Evolutionary conservation across 2,888 invertebrate genomes (phyloP).

Genomic region (Apodemia mormo): DNA sequence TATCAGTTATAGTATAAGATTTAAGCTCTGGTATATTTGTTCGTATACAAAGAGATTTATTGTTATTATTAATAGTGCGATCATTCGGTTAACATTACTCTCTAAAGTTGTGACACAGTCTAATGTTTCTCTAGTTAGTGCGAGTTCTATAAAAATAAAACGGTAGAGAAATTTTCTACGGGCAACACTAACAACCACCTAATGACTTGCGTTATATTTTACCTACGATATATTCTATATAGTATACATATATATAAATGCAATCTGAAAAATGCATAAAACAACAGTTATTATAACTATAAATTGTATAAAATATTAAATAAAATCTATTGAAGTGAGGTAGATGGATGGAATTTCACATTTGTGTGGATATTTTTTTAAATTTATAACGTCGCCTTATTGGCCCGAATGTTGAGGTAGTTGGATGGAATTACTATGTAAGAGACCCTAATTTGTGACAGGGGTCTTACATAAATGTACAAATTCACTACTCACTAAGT

Average conservation of each 20-base stretch:
- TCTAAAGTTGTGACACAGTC: constrained; percentile 59
- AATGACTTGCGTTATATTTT: constrained; percentile 75
- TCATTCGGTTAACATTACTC: constrained; percentile 51
- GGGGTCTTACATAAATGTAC: constrained; percentile 71
- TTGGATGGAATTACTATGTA: constrained; percentile 82
- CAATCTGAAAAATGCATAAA: constrained; percentile 82
- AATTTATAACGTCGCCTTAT: constrained; percentile 71
- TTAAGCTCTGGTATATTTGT: constrained; percentile 79
- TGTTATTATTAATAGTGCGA: constrained; percentile 58
- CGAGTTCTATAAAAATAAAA: constrained; percentile 59
- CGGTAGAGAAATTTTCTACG: constrained; percentile 56
- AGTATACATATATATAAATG: constrained; percentile 76
- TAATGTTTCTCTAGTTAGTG: constrained; percentile 69
- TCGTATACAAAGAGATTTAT: constrained; percentile 76
- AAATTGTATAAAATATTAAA: constrained; percentile 83
- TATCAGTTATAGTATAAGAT: constrained; percentile 48
- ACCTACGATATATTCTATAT: constrained; percentile 80
- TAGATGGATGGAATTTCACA: constrained; percentile 88
- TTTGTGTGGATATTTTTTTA: constrained; percentile 76
- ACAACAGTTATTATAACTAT: constrained; percentile 81
- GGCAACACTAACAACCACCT: constrained; percentile 73
- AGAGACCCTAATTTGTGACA: constrained; percentile 68
- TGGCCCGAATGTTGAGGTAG: constrained; percentile 82
- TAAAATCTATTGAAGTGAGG: constrained; percentile 85
- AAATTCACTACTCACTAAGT: constrained; percentile 73